Conservation (phyloP, 1,140 invertebrate genomes). For the Calliphora vicina region DNA sequence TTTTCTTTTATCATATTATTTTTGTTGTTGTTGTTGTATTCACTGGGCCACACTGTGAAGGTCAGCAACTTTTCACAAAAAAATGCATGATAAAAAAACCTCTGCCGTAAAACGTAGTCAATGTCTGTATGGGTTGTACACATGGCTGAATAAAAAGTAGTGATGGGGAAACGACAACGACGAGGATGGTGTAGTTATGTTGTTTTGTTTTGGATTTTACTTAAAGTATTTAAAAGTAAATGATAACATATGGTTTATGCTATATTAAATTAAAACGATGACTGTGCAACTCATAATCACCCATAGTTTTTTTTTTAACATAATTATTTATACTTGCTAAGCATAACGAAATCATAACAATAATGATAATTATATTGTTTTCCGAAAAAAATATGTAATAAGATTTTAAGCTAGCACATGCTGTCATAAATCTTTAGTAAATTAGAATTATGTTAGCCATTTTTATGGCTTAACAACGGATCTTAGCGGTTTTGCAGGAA, state of each 20-base stretch:
- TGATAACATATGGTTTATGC: slow-evolving; percentile 1
- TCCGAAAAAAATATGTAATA: neutral
- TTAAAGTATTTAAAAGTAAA: neutral
- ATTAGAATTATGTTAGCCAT: neutral
- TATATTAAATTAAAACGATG: neutral
- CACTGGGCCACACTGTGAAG: slow-evolving; percentile 30
- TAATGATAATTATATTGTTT: neutral
- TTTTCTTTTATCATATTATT: neutral
- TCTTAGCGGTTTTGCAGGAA: neutral
- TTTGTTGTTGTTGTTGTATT: slow-evolving; percentile 14
- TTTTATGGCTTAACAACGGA: neutral
- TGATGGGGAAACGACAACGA: neutral
- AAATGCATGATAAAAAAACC: slow-evolving; percentile 16
- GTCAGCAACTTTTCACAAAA: slow-evolving; percentile 33
- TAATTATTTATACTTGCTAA: neutral
- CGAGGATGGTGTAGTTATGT: neutral
- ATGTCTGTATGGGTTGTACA: neutral
- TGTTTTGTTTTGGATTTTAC: neutral
- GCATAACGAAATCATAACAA: slow-evolving; percentile 9
- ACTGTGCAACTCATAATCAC: too few relatives aligned
- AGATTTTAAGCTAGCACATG: neutral
- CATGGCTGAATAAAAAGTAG: neutral
- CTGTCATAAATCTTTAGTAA: neutral
- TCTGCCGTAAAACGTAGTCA: neutral
- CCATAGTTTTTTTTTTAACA: too few relatives aligned